Percentiles rank a stretch among this genome's conserved stretches.
Conservation (phyloP, 2,797 vertebrate species). For the Lycodopsis pacificus region DNA sequence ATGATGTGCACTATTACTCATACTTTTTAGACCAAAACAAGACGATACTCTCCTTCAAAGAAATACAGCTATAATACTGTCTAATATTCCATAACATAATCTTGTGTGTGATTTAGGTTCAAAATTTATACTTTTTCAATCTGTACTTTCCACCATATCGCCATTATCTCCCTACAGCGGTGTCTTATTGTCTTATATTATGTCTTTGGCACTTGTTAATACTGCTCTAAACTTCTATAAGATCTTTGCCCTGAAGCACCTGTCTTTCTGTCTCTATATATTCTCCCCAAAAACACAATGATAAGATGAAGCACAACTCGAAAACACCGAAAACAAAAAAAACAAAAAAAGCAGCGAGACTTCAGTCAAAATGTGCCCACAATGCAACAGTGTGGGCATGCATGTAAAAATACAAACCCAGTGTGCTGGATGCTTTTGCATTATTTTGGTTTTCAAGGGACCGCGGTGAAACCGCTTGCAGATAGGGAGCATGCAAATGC, state of each 20-base stretch:
- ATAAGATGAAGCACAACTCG: neutral
- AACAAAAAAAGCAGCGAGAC: conserved; percentile 12
- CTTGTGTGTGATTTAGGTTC: neutral
- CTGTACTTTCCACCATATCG: neutral
- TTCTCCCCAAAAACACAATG: neutral
- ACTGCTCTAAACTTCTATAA: neutral
- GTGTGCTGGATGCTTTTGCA: conserved; percentile 23
- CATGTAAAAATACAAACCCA: neutral
- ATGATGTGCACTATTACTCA: conserved; percentile 46
- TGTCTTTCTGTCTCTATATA: conserved; percentile 1
- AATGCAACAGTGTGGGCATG: conserved; percentile 8
- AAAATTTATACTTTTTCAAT: neutral
- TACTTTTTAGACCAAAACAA: conserved; percentile 31
- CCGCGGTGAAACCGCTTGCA: conserved; percentile 48
- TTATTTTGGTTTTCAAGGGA: conserved; percentile 32
- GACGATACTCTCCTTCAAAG: neutral
- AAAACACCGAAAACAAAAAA: neutral
- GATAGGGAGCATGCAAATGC: conserved; percentile 47
- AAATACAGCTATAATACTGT: fast-evolving
- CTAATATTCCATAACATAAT: neutral
- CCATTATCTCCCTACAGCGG: no score
- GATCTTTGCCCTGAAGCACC: conserved; percentile 6
- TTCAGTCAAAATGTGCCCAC: neutral
- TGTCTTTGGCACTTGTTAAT: neutral
- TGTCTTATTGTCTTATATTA: neutral